phyloP scores from a whole-genome alignment of 2,113 vertebrate genomes.

The Ellobius talpinus region DNA sequence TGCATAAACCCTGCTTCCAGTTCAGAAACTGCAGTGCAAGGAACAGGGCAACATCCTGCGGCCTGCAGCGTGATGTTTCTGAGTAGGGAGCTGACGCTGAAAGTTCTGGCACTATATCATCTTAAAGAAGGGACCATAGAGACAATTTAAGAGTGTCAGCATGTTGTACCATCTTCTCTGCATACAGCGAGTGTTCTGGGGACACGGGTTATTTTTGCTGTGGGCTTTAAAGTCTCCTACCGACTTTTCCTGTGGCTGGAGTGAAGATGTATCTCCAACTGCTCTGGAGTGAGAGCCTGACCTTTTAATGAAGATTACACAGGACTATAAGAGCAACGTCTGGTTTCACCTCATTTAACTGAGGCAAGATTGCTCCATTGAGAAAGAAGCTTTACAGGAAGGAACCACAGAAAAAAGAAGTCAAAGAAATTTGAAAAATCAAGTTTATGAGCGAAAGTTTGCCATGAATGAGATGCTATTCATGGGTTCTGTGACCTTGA shows the following conservation, averaged over 20 bases:
- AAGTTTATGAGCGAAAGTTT: neutral
- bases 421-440: neutral
- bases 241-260: neutral
- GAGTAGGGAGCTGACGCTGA: conserved; percentile 15
- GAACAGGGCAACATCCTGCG: conserved; percentile 57
- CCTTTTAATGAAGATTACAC: neutral
- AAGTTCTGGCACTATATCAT: conserved; percentile 28
- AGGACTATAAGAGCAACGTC: neutral
- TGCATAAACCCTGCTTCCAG: conserved; percentile 26
- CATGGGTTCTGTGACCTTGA: neutral
- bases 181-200: neutral
- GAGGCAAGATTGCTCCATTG: neutral
- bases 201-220: neutral
- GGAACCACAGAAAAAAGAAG: neutral
- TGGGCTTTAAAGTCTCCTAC: neutral
- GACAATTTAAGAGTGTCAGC: neutral
- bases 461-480: neutral
- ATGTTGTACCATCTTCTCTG: neutral
- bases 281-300: neutral
- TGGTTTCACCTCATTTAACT: neutral
- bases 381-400: neutral
- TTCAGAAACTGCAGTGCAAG: neutral
- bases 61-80: neutral
- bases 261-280: too few species aligned
- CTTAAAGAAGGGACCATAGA: conserved; percentile 3